Evolutionary conservation across 1,140 invertebrate species (phyloP).

Genomic region (Drosophila neocordata): DNA sequence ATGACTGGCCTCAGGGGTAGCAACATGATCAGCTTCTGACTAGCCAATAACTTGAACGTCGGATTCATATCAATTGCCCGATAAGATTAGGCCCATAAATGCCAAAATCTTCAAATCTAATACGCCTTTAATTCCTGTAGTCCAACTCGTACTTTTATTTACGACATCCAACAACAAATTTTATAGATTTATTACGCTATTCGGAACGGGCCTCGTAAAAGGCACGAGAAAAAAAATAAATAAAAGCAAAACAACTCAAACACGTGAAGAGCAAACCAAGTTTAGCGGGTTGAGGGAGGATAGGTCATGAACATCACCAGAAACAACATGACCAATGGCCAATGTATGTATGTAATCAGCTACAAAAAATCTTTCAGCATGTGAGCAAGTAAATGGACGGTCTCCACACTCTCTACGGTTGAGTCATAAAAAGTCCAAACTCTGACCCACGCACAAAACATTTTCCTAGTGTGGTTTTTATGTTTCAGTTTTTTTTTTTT

Average conservation of each 20-base stretch:
- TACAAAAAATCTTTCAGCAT: conserved; percentile 32
- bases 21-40: conserved; percentile 7
- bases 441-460: conserved; percentile 5
- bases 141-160: conserved; percentile 54
- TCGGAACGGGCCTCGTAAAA: background rate
- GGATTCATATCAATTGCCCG: conserved; percentile 36
- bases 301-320: conserved; percentile 37
- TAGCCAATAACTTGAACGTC: background rate
- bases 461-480: conserved; percentile 6
- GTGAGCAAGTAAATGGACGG: conserved; percentile 28
- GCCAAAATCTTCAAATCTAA: conserved; percentile 55
- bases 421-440: conserved; percentile 43
- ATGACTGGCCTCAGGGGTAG: conserved; percentile 41
- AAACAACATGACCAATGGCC: background rate
- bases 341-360: conserved; percentile 48
- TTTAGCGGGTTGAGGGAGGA: background rate
- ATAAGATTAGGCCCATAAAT: conserved; percentile 62
- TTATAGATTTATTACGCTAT: conserved; percentile 61
- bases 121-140: conserved; percentile 38
- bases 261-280: background rate
- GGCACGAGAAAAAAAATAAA: background rate
- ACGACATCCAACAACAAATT: conserved; percentile 48
- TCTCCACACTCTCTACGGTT: conserved; percentile 26
- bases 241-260: background rate
- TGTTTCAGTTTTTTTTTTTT: conserved; percentile 21